These are phyloP conservation scores for Gastracanthus pulcherrimus DNA, from an alignment of 2,888 invertebrate species.

Conservation along the genomic window DNA sequence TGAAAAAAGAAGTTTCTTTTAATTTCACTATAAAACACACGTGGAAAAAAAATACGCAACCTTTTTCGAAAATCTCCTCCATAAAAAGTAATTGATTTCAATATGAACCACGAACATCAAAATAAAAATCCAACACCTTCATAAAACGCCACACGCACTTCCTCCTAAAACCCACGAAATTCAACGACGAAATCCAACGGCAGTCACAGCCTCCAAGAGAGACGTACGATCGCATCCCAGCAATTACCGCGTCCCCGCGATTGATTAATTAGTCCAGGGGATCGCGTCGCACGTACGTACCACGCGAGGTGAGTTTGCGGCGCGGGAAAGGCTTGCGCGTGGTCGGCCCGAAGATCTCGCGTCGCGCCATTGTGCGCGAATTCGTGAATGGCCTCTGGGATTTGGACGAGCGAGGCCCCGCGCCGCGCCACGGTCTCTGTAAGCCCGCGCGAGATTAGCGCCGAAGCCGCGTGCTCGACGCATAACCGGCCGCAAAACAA, in stretches of 20 bases:
- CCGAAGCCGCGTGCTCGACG: slow-evolving; percentile 60
- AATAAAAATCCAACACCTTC: too few relatives aligned
- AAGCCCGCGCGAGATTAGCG: slow-evolving; percentile 68
- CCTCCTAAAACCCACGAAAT: neutral
- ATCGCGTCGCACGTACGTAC: neutral
- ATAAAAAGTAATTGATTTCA: too few relatives aligned
- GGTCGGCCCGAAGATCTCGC: slow-evolving; percentile 61
- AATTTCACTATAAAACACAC: too few relatives aligned
- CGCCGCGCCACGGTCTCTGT: slow-evolving; percentile 61
- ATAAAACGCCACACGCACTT: neutral
- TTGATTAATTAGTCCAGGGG: slow-evolving; percentile 38
- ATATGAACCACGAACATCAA: too few relatives aligned
- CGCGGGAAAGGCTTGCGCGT: slow-evolving; percentile 58
- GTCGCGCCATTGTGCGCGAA: slow-evolving; percentile 61
- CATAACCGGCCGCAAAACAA: slow-evolving; percentile 63
- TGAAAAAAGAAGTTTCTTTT: too few relatives aligned
- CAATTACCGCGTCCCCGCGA: slow-evolving; percentile 37
- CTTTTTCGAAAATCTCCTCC: too few relatives aligned
- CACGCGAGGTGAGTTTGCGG: neutral
- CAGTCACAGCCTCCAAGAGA: too few relatives aligned
- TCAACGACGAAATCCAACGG: neutral
- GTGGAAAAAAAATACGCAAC: too few relatives aligned
- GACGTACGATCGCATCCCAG: neutral
- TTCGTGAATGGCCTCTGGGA: slow-evolving; percentile 69
- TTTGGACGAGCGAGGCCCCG: slow-evolving; percentile 63